Evolutionary conservation across 2,113 vertebrate genomes (phyloP), one percentile per base, ranked within the genome.

Genomic region (Pelobates fuscus): DNA sequence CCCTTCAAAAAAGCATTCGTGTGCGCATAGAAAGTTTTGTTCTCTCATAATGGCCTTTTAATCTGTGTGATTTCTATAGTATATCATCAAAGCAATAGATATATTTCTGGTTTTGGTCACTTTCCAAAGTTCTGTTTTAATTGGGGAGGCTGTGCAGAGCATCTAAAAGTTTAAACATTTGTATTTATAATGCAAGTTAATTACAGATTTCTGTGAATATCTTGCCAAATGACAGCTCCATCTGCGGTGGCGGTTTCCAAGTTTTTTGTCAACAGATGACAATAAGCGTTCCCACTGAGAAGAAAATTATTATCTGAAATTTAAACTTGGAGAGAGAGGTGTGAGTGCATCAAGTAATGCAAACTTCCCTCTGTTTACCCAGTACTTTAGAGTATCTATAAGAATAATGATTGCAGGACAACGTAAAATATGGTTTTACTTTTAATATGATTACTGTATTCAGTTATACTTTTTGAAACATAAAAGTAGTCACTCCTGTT

Each of bases 181-280:
- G 49, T 74, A 63, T 65, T 52, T 65, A 52, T 66, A 27, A 66
- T 74, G 61, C 71, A 74, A 74, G 71, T 63, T 74, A 74, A 74
- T 74, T 74, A 66, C 61, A 74, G 29, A 65, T 74, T 74, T 65
- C 29, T 55, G 23, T 58, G 61, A 46, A 65, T 49, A 43, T 65
- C 71, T 66, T 44, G 71, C 61, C 71, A 74, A 74, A 20, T 74
- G 71, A 64, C 71, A 74, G 71, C 29, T 74, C 71, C 71, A 74
- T 74, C 61, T 74, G 71, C 61, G 41, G 61, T 43, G 71, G 62
- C 49, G 30, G 29, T 41, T 74, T 74, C 54, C 49, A 74, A 74
- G 71, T 61, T 58, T 74, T 61, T 74, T 74, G 71, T 74, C 71
- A 73, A 65, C 71, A 73, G 61, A 66, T 57, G 61, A 74, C 61